These are phyloP conservation scores for Cylas formicarius DNA, from an alignment of 1,140 invertebrate genomes.

Conservation along the genomic window DNA sequence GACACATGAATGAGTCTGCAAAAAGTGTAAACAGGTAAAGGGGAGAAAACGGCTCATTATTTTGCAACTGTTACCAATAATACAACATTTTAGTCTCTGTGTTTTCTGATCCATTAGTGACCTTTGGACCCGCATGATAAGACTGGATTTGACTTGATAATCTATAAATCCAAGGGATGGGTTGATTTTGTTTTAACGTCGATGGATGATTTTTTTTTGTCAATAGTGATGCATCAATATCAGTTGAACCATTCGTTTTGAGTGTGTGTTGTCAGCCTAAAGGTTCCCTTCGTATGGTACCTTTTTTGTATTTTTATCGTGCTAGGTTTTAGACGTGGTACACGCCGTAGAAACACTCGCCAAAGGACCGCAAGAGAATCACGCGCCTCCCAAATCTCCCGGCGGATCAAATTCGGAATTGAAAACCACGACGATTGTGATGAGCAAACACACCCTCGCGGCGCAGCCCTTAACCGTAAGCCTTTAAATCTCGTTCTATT, in stretches of 20 bases:
- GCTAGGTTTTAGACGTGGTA: constrained; percentile 72
- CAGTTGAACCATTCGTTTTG: too few species aligned
- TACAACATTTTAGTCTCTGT: too few species aligned
- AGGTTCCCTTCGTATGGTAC: not conserved
- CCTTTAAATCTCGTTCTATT: constrained; percentile 22
- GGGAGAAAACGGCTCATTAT: too few species aligned
- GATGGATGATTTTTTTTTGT: not conserved
- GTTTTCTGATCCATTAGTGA: too few species aligned
- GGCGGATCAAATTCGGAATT: constrained; percentile 58
- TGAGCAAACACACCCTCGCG: constrained; percentile 82
- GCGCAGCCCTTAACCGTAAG: constrained; percentile 54
- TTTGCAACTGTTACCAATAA: too few species aligned
- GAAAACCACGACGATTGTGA: constrained; percentile 88
- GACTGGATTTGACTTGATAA: too few species aligned
- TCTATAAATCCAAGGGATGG: not conserved
- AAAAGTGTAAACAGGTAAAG: too few species aligned
- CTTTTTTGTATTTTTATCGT: not conserved
- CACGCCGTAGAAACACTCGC: constrained; percentile 78
- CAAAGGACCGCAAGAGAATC: constrained; percentile 48
- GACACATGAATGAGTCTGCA: too few species aligned
- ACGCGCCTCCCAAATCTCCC: constrained; percentile 71
- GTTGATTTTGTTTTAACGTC: not conserved
- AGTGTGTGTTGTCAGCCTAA: too few species aligned
- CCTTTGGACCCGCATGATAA: too few species aligned
- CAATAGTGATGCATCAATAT: too few species aligned